phyloP scores from a whole-genome alignment of 2,888 invertebrate species.

The Hypena proboscidalis region DNA sequence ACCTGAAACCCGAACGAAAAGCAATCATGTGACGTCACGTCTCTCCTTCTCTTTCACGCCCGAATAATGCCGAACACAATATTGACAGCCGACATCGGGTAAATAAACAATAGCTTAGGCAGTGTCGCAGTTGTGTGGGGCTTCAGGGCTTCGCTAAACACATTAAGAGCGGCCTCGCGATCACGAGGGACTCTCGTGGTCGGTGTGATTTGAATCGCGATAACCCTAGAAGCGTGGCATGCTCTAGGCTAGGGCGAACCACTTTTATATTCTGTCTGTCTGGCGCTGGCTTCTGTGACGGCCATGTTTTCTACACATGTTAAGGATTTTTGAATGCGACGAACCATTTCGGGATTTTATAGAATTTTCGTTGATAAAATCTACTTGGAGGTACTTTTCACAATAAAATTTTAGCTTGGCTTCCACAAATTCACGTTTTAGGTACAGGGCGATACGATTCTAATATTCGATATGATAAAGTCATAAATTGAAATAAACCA shows the following conservation, averaged over 20 bases:
- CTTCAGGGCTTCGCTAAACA: conserved; percentile 69
- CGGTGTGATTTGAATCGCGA: conserved; percentile 41
- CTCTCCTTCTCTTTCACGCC: background rate
- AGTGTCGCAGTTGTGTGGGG: conserved; percentile 41
- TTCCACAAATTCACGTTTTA: no score
- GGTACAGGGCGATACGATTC: no score
- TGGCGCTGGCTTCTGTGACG: background rate
- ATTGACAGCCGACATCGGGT: conserved; percentile 15
- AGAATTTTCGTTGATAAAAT: no score
- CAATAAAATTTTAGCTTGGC: no score
- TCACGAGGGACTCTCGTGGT: conserved; percentile 46
- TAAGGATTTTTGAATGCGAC: no score
- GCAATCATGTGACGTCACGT: background rate
- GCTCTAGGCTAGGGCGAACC: background rate
- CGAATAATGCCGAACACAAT: background rate
- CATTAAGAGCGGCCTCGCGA: conserved; percentile 57
- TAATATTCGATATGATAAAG: no score
- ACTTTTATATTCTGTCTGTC: conserved; percentile 1
- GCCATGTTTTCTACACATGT: no score
- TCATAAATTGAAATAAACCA: no score
- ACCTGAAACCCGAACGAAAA: background rate
- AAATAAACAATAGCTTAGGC: conserved; percentile 53
- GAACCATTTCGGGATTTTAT: no score
- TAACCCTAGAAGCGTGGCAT: background rate
- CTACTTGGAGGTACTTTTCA: no score